Percentiles rank a stretch among this genome's conserved stretches.
phyloP scores from a whole-genome alignment of 2,888 invertebrate genomes.

The Hypercompe scribonia region DNA sequence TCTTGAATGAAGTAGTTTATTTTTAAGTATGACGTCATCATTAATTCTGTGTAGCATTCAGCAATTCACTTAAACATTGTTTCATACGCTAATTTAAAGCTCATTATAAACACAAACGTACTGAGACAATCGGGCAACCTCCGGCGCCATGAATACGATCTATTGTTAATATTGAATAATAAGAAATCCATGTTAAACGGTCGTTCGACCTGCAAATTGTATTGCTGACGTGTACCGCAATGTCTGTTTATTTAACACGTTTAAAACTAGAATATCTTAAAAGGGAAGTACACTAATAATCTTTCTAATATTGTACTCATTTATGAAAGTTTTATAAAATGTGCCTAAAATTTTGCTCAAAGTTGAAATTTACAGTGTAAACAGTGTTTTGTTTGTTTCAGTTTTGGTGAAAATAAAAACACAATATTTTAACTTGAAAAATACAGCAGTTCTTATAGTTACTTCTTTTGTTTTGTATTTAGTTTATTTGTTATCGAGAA shows the following conservation, averaged over 20 bases:
- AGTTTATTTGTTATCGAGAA: neutral
- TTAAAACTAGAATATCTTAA: too few relatives aligned
- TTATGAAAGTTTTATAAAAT: too few relatives aligned
- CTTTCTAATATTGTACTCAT: too few relatives aligned
- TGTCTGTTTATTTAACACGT: too few relatives aligned
- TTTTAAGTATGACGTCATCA: neutral
- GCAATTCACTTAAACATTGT: neutral
- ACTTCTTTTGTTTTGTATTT: neutral
- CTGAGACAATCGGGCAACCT: neutral
- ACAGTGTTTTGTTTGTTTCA: too few relatives aligned
- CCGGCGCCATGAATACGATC: neutral
- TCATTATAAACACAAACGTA: neutral
- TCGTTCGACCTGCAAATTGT: neutral
- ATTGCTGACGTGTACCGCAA: neutral
- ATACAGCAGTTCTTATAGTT: too few relatives aligned
- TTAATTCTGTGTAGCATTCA: neutral
- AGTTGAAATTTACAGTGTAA: too few relatives aligned
- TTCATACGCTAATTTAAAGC: neutral
- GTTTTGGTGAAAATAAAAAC: too few relatives aligned
- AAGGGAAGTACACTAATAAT: too few relatives aligned
- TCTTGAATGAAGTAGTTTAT: neutral
- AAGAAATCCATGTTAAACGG: neutral
- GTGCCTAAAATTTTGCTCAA: too few relatives aligned
- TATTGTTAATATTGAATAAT: neutral
- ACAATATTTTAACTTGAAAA: too few relatives aligned